Evolutionary conservation across 2,113 vertebrate species (phyloP).

Genomic region (Hippocampus barbouri): DNA sequence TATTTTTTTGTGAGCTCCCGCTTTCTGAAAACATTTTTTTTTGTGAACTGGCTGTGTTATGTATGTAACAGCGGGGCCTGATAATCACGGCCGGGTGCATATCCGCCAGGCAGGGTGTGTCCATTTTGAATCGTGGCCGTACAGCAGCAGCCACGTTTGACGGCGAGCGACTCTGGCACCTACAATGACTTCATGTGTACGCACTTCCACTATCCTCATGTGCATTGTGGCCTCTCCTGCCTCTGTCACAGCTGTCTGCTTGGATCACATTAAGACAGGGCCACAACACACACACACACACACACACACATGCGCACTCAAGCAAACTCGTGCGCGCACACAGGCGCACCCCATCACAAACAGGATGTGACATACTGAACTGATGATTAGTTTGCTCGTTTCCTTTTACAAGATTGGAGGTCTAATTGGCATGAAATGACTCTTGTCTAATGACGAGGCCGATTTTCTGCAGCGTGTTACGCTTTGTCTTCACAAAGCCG

Average conservation of each 20-base stretch:
- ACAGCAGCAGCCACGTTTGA: conserved; percentile 49
- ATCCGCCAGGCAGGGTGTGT: conserved; percentile 3
- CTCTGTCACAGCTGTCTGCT: conserved; percentile 57
- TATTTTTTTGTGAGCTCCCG: not conserved
- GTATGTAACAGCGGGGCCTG: not conserved
- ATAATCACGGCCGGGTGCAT: not conserved
- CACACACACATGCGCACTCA: conserved; percentile 1
- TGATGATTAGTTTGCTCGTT: conserved; percentile 39
- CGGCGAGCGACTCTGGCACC: conserved; percentile 50
- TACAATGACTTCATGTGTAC: conserved; percentile 56
- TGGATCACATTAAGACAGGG: conserved; percentile 40
- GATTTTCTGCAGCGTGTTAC: conserved; percentile 22
- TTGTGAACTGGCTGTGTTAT: not conserved
- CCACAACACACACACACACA: conserved; percentile 2
- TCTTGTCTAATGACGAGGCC: conserved; percentile 33
- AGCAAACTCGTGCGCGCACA: not conserved
- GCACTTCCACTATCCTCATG: conserved; percentile 51
- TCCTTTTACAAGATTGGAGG: conserved; percentile 29
- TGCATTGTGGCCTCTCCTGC: conserved; percentile 47
- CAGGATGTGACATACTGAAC: conserved; percentile 43
- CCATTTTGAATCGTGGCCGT: conserved; percentile 32
- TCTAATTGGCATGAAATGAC: conserved; percentile 46
- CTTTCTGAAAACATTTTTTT: not conserved
- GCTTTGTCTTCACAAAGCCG: conserved; percentile 1
- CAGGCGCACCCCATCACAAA: conserved; percentile 15